Conservation (phyloP, 2,113 vertebrate species). For the Macaca mulatta region DNA sequence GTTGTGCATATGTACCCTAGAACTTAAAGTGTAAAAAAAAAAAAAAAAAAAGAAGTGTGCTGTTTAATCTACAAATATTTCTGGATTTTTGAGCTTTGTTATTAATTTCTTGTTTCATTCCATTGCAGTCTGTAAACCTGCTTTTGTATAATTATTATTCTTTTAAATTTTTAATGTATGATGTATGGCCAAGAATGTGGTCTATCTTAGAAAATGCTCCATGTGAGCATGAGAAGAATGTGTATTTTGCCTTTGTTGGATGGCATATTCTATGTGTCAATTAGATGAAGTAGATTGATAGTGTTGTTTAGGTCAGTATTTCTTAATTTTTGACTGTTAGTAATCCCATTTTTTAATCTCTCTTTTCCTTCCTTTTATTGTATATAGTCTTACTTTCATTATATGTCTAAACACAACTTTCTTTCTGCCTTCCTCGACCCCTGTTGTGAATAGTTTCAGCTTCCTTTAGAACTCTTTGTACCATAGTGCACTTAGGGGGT, state of each 20-base stretch:
- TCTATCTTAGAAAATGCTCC: neutral
- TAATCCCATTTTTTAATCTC: neutral
- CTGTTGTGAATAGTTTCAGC: neutral
- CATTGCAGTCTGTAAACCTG: neutral
- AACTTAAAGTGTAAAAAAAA: too few relatives aligned
- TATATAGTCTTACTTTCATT: neutral
- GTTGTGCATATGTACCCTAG: too few relatives aligned
- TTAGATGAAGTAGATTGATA: neutral
- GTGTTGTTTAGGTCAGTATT: neutral
- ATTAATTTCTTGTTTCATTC: neutral
- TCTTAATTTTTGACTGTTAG: neutral
- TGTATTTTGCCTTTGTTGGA: neutral
- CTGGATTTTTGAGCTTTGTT: neutral
- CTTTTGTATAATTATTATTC: neutral
- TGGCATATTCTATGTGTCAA: neutral
- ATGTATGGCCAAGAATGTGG: neutral
- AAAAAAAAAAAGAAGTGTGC: neutral
- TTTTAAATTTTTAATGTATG: neutral
- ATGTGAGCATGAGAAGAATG: neutral
- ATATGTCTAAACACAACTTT: neutral
- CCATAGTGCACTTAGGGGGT: neutral
- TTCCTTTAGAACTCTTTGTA: neutral
- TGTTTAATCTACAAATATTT: neutral
- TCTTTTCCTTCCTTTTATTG: neutral
- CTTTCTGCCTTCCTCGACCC: neutral